Evolutionary conservation across 2,113 vertebrate genomes (phyloP), one percentile per base, ranked within the genome.

Genomic region (Aix galericulata): DNA sequence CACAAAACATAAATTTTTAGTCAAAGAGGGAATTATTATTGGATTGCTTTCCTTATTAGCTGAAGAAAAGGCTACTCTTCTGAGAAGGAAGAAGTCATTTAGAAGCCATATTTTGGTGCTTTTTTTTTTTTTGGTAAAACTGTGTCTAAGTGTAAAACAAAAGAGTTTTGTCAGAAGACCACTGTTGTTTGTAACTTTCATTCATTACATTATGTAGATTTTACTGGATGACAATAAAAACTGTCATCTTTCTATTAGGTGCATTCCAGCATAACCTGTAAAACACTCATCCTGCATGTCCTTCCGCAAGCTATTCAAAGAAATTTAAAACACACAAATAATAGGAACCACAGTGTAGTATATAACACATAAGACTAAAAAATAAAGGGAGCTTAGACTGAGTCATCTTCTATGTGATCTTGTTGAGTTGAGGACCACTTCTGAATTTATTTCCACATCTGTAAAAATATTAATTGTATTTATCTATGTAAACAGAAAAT

Each of bases 281-380:
- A 79, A 36, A 67, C 12, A 68, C 25, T 59, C 42, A 58, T 8
- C 22, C 11, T 46, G 9, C 16, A 44, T 59, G 21, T 64, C 38
- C 27, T 72, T 25, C 9, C 73, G 23, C 15, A 69, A 89, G 7
- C 8, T 63, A 44, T 44, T 44, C 17, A 17, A 17, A 60, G 6
- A 20, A 69, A 62, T 13, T 13, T 58, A 63, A 89, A 20, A 2
- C 17, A 63, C 11, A 2, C 82, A 84, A 80, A 44, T 8, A 34
- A 74, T 40, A 79, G 25, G 16, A 72, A 68, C 1, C 29, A 32
- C 6, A 16, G 31, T 22, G 4, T 21, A 66, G 8, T 13, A 58
- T 8, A 32, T 44, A 75, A 63, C 13, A 56, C 0, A 0, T 12
- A 75, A 89, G 17, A 53, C 8, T 0, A 50, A 2, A 56, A 82